Conservation (phyloP, 2,113 vertebrate species). For the Ctenodactylus gundi region DNA sequence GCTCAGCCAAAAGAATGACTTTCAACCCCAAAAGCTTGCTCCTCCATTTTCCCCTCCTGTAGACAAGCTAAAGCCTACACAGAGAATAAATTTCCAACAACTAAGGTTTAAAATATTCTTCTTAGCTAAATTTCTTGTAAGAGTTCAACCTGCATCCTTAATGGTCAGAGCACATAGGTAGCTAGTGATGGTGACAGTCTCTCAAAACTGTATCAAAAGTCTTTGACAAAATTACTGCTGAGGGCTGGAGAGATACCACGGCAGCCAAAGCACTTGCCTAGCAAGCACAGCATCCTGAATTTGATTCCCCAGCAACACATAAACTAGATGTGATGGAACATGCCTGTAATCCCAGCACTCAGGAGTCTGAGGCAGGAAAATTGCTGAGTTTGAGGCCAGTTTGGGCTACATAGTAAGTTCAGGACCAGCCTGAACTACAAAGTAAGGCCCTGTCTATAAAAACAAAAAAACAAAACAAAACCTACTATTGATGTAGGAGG, state of each 20-base stretch:
- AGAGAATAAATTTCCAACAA: background rate
- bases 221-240: background rate
- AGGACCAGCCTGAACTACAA: no score
- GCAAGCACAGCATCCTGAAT: no score
- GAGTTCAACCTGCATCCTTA: background rate
- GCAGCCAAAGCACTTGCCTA: no score
- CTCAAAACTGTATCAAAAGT: background rate
- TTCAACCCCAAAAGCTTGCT: background rate
- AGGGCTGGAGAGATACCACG: no score
- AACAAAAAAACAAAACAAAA: no score
- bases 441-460: background rate
- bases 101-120: conserved; percentile 12
- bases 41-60: background rate
- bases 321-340: no score
- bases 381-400: no score
- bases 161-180: background rate
- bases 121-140: background rate
- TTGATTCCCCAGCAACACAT: no score
- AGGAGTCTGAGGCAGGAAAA: no score
- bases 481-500: background rate
- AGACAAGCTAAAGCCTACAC: background rate
- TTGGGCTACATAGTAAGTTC: no score
- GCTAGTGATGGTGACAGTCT: background rate
- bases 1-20: conserved; percentile 30
- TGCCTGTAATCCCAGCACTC: no score